A percentile compares a stretch with the other conserved stretches of the same genome.
These are phyloP conservation scores for Crypturellus tataupa DNA, from an alignment of 2,797 vertebrate genomes.

Conservation along the genomic window DNA sequence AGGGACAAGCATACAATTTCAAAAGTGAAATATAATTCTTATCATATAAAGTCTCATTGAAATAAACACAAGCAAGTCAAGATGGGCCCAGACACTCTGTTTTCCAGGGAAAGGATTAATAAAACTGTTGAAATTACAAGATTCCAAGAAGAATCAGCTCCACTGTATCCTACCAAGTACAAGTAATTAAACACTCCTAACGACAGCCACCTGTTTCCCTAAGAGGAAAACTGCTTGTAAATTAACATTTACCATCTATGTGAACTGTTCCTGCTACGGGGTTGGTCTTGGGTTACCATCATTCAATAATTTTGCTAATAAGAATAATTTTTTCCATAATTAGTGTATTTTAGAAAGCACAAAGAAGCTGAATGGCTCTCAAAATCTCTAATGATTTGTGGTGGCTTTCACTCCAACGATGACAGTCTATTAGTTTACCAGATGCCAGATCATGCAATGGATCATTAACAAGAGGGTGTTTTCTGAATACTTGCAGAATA, in stretches of 20 bases:
- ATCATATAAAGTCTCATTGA: not conserved
- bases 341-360: slow-evolving; percentile 63
- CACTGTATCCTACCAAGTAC: not conserved
- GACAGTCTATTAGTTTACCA: slow-evolving; percentile 74
- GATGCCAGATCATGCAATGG: slow-evolving; percentile 76
- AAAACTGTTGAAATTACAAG: not conserved
- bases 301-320: slow-evolving; percentile 63
- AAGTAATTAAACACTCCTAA: not conserved
- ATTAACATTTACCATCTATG: slow-evolving; percentile 49
- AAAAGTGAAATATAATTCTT: not conserved
- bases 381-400: slow-evolving; percentile 73
- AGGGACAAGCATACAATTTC: not conserved
- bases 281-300: slow-evolving; percentile 59
- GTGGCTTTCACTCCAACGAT: slow-evolving; percentile 74
- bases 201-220: slow-evolving; percentile 42
- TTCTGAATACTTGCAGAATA: slow-evolving; percentile 72
- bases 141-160: not conserved
- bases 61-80: slow-evolving; percentile 15
- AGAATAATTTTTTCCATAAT: slow-evolving; percentile 70
- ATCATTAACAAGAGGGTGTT: slow-evolving; percentile 77
- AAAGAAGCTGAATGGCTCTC: slow-evolving; percentile 39
- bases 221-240: slow-evolving; percentile 43
- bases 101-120: not conserved
- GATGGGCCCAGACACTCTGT: not conserved
- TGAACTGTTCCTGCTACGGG: slow-evolving; percentile 30